A percentile compares a stretch with the other conserved stretches of the same genome.
Evolutionary conservation across 2,888 invertebrate species (phyloP).

Genomic region (Hirtodrosophila alboralis): DNA sequence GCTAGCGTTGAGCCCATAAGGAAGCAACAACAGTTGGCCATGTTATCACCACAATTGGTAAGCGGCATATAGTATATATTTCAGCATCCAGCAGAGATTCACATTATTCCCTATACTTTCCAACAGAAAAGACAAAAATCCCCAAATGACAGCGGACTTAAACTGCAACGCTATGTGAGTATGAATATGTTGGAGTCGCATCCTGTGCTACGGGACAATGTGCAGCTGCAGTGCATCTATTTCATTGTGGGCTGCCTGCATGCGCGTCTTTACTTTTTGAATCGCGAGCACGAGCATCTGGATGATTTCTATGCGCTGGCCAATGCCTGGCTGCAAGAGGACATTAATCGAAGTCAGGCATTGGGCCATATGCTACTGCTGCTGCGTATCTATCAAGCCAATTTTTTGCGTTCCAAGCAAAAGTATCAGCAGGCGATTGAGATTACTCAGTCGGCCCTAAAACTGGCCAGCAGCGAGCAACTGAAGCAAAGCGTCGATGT

Average conservation of each 20-base stretch:
- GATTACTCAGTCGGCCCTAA: conserved; percentile 43
- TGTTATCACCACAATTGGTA: conserved; percentile 45
- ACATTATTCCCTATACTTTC: background rate
- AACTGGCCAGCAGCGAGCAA: conserved; percentile 14
- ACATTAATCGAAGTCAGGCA: conserved; percentile 25
- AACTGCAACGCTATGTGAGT: conserved; percentile 60
- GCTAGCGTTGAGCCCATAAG: conserved; percentile 71
- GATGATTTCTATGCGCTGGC: conserved; percentile 70
- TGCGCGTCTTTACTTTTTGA: conserved; percentile 77
- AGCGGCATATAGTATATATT: background rate
- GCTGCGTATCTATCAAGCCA: conserved; percentile 69
- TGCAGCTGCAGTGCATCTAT: conserved; percentile 70
- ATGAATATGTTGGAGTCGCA: conserved; percentile 10
- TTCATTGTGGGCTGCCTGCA: conserved; percentile 77
- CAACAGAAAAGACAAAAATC: conserved; percentile 18
- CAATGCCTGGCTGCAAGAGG: conserved; percentile 56
- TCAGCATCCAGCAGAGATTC: background rate
- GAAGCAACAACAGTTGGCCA: conserved; percentile 56
- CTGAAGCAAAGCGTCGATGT: conserved; percentile 48
- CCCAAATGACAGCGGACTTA: background rate
- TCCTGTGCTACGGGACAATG: conserved; percentile 34
- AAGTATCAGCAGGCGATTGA: conserved; percentile 62
- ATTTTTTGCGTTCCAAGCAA: conserved; percentile 69
- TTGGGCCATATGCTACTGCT: conserved; percentile 55
- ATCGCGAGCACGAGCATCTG: conserved; percentile 66